Evolutionary conservation across 2,797 vertebrate genomes (phyloP).

Genomic region (Pipistrellus pygmaeus): DNA sequence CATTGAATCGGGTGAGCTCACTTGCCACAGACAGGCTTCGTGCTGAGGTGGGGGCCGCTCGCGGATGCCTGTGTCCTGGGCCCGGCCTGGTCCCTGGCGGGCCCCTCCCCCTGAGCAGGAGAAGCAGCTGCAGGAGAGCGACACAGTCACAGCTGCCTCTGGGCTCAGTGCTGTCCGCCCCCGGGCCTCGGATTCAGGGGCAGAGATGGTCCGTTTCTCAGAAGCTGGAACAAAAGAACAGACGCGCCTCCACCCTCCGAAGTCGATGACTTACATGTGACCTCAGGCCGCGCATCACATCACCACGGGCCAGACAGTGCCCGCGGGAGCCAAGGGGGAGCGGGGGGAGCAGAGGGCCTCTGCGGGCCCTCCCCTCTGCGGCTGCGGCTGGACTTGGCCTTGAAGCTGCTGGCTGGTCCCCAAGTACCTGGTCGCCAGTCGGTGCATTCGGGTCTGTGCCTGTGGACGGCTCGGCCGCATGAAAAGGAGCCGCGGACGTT

Average conservation of each 20-base stretch:
- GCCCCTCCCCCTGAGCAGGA: background rate
- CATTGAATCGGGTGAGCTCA: background rate
- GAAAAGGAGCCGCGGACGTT: slow-evolving; percentile 98
- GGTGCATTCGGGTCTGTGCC: slow-evolving; percentile 93
- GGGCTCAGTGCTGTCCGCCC: background rate
- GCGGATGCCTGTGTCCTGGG: background rate
- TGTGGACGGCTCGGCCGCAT: slow-evolving; percentile 95
- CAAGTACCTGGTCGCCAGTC: slow-evolving; percentile 86
- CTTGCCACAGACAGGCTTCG: background rate
- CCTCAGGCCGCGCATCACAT: slow-evolving; percentile 78
- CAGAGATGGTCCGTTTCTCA: slow-evolving; percentile 59
- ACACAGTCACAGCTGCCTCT: slow-evolving; percentile 11
- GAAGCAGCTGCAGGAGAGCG: slow-evolving; percentile 66
- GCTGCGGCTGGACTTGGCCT: slow-evolving; percentile 93
- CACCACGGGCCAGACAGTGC: slow-evolving; percentile 86
- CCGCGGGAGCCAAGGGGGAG: slow-evolving; percentile 80
- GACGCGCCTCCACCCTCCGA: slow-evolving; percentile 82
- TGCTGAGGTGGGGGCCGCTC: accelerated
- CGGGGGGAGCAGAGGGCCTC: slow-evolving; percentile 80
- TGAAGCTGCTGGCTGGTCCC: slow-evolving; percentile 91
- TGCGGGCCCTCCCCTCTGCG: slow-evolving; percentile 91
- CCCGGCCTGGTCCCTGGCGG: background rate
- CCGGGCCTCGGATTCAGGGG: slow-evolving; percentile 71
- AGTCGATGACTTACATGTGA: slow-evolving; percentile 90
- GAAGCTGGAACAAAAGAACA: slow-evolving; percentile 77